These are phyloP conservation scores for Sitta europaea DNA, from an alignment of 2,113 vertebrate species.

Conservation along the genomic window DNA sequence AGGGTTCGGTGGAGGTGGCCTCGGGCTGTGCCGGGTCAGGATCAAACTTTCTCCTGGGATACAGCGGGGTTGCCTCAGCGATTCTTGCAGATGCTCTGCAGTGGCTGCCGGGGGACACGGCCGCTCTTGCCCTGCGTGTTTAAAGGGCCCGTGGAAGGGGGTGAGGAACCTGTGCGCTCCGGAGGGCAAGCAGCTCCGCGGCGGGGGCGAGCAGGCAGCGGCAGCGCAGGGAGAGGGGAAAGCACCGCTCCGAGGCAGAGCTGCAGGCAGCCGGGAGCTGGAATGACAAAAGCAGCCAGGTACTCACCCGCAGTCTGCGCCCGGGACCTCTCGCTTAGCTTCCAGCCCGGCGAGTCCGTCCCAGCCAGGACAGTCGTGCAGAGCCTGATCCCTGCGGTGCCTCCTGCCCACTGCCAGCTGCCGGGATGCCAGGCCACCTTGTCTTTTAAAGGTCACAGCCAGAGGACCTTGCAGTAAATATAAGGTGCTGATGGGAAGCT, in stretches of 20 bases:
- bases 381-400: not conserved
- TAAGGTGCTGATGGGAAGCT: slow-evolving; percentile 53
- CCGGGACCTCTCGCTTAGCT: not conserved
- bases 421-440: not conserved
- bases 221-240: not conserved
- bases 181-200: not conserved
- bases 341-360: not conserved
- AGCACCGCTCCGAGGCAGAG: not conserved
- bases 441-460: slow-evolving; percentile 38
- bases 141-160: not conserved
- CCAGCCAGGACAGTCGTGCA: slow-evolving; percentile 10
- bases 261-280: not conserved
- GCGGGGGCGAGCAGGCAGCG: not conserved
- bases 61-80: not conserved
- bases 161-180: not conserved
- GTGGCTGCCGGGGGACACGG: not conserved
- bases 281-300: slow-evolving; percentile 13
- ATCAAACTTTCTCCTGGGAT: slow-evolving; percentile 4
- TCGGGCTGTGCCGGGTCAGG: not conserved
- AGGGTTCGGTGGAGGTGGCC: accelerated
- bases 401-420: not conserved
- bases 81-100: not conserved
- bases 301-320: slow-evolving; percentile 48
- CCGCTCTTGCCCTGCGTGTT: not conserved
- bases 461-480: slow-evolving; percentile 61